Evolutionary conservation across 1,140 invertebrate species (phyloP), one percentile per base, ranked within the genome.

Genomic region (Lethocerus indicus): DNA sequence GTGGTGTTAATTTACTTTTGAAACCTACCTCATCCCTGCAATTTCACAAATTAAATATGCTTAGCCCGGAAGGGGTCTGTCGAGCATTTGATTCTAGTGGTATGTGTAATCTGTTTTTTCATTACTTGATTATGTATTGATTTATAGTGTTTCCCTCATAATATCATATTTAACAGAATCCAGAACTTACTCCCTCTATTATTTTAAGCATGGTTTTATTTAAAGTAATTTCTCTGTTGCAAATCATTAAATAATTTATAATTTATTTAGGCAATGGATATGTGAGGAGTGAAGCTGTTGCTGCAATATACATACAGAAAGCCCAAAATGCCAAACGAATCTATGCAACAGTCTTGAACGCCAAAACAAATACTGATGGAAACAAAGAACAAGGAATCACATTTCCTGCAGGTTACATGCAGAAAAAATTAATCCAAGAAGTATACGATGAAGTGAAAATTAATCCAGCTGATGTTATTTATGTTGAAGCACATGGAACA

Each of bases 401-500:
- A 1, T 96, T 79, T 65, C 93, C 93, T 4, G 79, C 78, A 42
- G 89, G 89, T 9, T 67, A 71, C 9, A 79, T 89, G 73, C 92
- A 97, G 65, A 83, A 85, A 52, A 70, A 72, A 47, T 69, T 98
- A n/a, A 80, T 95, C 53, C 65, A 75, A 42, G 86, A 92, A 61
- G 78, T 88, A 0, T 96, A 94, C 63, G 66, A 65, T 3, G 88
- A 93, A 63, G 75, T 74, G 16, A 75, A 77, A 1, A 61, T 97
- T n/a, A 75, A 83, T 59, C 91, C 91, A 4, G 63, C 68, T 26
- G 76, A 84, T 32, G 81, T 97, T 0, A 67, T 64, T 1, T 98
- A 94, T 62, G 78, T 97, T 9, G 94, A 98, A 64, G 88, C 90
- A 18, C 94, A 98, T 64, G 92, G 92, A 16, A 97, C 93, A 3